Evolutionary conservation across 2,113 vertebrate species (phyloP).

Genomic region (Bufo gargarizans): DNA sequence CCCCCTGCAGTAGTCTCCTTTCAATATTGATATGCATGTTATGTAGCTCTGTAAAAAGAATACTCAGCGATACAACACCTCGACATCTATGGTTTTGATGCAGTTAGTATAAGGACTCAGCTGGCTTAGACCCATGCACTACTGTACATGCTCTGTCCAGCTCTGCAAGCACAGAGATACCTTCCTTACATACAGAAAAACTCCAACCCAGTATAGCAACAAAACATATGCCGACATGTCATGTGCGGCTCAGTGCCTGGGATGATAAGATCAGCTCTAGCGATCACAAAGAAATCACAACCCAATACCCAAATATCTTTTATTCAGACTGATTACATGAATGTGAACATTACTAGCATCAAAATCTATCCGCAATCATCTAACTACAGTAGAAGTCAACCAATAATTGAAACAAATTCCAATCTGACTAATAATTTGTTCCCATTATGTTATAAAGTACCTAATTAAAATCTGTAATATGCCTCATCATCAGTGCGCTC

Average conservation of each 20-base stretch:
- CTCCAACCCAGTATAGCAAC: neutral
- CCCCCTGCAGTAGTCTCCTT: too few relatives aligned
- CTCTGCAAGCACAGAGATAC: too few relatives aligned
- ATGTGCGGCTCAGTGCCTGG: neutral
- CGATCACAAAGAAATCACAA: neutral
- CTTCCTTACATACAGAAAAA: neutral
- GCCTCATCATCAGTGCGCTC: conserved; percentile 23
- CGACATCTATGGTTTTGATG: too few relatives aligned
- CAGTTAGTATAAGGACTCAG: too few relatives aligned
- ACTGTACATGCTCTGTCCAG: too few relatives aligned
- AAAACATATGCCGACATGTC: neutral
- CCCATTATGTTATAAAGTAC: conserved; percentile 32
- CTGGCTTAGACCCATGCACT: too few relatives aligned
- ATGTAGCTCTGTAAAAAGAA: too few relatives aligned
- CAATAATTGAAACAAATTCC: conserved; percentile 9
- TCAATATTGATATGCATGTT: too few relatives aligned
- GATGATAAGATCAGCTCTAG: neutral
- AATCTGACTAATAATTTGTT: conserved; percentile 14
- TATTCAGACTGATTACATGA: neutral
- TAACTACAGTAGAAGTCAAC: neutral
- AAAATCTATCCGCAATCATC: neutral
- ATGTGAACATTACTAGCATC: neutral
- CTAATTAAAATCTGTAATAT: conserved; percentile 43
- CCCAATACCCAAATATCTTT: neutral
- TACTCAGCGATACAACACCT: too few relatives aligned